Base-by-base conservation (phyloP, 2,113 vertebrate species). In the Hystrix brachyura region DNA sequence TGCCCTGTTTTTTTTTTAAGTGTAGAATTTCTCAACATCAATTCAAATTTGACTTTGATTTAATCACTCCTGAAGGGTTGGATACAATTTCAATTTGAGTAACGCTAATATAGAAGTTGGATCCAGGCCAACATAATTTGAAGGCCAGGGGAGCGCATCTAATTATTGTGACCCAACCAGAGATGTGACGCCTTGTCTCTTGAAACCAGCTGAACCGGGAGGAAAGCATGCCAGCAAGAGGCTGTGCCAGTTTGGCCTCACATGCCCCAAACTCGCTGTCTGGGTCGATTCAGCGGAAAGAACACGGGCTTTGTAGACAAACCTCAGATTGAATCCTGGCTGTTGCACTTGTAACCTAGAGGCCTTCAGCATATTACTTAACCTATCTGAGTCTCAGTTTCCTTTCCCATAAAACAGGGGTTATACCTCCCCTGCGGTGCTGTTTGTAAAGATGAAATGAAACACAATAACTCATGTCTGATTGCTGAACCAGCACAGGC, bases 371-470 rank as follows among this genome's bases (percentile, higher is more conserved):
- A 83, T 95, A 96, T 97, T 97, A 97, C 94, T 97, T 97, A 97
- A 96, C 94, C 94, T 98, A 65, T 88, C 94, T 72, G 90, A 97
- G 71, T 97, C 96, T 98, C 97, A 91, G 97, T 97, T 97, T 98
- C 92, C 87, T 97, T 97, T 97, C 96, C 95, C 96, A 96, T 97
- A 97, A 97, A 97, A 95, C 94, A 96, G 79, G 96, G 97, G 95
- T 96, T 95, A 95, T 87, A 62, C 81, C 90, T 97, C 81, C 97
- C 94, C 92, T 94, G 85, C 92, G 96, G 95, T 65, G 72, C 85
- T 92, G 92, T 97, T 96, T 96, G 92, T 96, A 94, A 97, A 97
- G 94, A 97, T 96, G 92, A 97, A 97, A 97, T 95, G 96, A 96
- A 97, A 97, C 88, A 94, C 88, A 97, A 86, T 97, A 95, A 96